These are phyloP conservation scores for Diplogasteroides magnus DNA, from an alignment of 1,140 invertebrate species.

Conservation along the genomic window DNA sequence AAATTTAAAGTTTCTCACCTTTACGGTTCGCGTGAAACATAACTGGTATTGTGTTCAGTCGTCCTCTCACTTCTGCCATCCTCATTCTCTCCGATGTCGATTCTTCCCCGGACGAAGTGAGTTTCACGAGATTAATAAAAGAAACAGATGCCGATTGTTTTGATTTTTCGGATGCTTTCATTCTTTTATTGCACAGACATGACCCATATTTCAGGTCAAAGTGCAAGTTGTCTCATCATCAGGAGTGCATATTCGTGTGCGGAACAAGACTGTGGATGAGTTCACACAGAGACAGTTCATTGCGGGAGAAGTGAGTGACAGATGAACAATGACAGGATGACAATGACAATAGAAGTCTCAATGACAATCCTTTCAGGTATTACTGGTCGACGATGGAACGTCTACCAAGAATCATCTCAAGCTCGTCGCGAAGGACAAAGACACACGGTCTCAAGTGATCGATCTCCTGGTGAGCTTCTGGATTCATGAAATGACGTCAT, in stretches of 20 bases:
- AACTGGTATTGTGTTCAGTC: conserved; percentile 9
- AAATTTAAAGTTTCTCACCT: no score
- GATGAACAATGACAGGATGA: conserved; percentile 21
- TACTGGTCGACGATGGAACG: conserved; percentile 18
- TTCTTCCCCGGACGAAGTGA: conserved; percentile 36
- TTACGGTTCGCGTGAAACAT: no score
- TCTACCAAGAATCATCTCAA: conserved; percentile 17
- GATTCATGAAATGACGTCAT: not conserved
- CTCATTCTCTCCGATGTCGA: conserved; percentile 42
- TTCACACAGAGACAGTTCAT: conserved; percentile 43
- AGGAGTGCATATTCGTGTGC: conserved; percentile 20
- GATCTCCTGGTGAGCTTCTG: conserved; percentile 7
- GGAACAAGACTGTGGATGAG: conserved; percentile 22
- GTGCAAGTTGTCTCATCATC: conserved; percentile 19
- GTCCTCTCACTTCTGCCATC: conserved; percentile 25
- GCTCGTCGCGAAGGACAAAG: conserved; percentile 26
- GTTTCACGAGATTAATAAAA: conserved; percentile 26
- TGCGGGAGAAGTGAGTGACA: conserved; percentile 27
- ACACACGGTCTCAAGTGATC: conserved; percentile 12
- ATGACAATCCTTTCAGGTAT: conserved; percentile 34
- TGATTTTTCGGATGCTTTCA: no score
- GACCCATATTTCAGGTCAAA: not conserved
- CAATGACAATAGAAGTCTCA: no score
- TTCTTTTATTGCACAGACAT: no score
- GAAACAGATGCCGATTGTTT: no score